Evolutionary conservation across 2,888 invertebrate genomes (phyloP), one percentile per base, ranked within the genome.

Genomic region (Imbricaverruca yamaguchii): DNA sequence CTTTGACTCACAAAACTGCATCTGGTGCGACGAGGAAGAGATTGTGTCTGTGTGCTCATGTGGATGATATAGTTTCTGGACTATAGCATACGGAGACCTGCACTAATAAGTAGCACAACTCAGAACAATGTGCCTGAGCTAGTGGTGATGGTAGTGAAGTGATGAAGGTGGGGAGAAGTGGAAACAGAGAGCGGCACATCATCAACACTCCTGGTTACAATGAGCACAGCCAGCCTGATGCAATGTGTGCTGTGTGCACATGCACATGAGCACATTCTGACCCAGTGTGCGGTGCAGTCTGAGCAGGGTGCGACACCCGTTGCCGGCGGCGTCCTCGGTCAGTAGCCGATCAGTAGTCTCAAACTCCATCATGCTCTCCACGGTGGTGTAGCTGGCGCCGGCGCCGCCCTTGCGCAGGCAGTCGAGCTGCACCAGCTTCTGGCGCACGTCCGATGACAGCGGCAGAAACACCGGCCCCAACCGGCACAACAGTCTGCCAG

Each of bases 261-360:
- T 11, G 18, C 6, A 61, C 12, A 15, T 11, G 61, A 61, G 18
- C 18, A 18, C 13, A 13, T 6, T 61, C 61, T 11, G 8, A 69
- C 67, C 67, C 3, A 69, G 67, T 2, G 12, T 69, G 39, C 67
- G 67, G 39, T 69, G 67, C 12, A 69, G 67, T 13, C 67, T 25
- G 7, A 88, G 67, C 25, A 69, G 67, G 18, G 25, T 25, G 67
- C 67, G 39, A 13, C 67, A 25, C 12, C 67, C 67, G 67, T 39
- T 39, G 25, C 67, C 67, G 39, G 11, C 39, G 25, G 12, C 3
- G 67, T 69, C 39, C 23, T 4, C 11, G 11, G 25, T 39, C 67
- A 69, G 67, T 39, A n/a, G 3, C 25, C 13, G 25, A 8, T 39
- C 25, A 39, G 12, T n/a, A 7, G 67, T 69, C 67, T 69, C 67